phyloP scores from a whole-genome alignment of 2,113 vertebrate genomes.

The Craseonycteris thonglongyai region DNA sequence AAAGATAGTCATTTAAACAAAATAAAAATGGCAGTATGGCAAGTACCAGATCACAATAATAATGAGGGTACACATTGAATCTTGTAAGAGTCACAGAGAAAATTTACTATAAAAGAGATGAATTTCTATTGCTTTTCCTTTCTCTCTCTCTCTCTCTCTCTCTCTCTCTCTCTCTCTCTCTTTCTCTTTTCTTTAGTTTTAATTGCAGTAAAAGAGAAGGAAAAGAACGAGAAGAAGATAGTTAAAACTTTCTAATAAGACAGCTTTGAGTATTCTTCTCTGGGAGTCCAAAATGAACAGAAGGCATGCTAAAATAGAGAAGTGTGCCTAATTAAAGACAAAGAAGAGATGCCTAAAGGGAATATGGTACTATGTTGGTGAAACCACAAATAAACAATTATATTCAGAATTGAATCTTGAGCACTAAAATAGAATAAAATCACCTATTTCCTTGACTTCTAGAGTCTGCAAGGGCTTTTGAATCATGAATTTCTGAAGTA shows the following conservation, averaged over 20 bases:
- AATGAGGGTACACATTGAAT: not conserved
- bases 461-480: not conserved
- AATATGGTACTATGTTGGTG: rapidly evolving
- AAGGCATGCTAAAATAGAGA: not conserved
- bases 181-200: not conserved
- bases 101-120: not conserved
- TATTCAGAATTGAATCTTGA: not conserved
- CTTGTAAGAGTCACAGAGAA: not conserved
- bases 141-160: not conserved
- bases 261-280: not conserved
- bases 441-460: not conserved
- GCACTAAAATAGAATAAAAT: not conserved
- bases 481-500: not conserved
- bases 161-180: not conserved
- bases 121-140: not conserved
- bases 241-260: not conserved
- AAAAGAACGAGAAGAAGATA: not conserved
- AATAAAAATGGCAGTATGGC: not conserved
- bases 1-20: not conserved
- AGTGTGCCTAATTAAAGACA: not conserved
- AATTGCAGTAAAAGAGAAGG: not conserved
- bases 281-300: not conserved
- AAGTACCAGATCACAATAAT: rapidly evolving
- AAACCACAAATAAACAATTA: rapidly evolving
- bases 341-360: rapidly evolving